Evolutionary conservation across 2,113 vertebrate species (phyloP), one percentile per base, ranked within the genome.

Genomic region (Dromas ardeola): DNA sequence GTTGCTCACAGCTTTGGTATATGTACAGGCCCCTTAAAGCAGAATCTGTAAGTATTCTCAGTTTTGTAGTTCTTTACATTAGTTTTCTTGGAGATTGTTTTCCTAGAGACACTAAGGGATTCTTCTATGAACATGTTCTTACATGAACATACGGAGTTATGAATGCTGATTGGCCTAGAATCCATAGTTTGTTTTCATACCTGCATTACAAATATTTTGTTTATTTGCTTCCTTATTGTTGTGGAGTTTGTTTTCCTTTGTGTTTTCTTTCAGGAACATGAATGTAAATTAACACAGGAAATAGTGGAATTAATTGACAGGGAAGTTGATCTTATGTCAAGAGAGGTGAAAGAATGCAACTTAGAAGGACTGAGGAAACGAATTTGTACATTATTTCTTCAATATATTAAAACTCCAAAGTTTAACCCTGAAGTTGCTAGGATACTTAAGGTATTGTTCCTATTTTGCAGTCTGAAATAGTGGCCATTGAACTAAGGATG

Each of bases 341-440:
- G 99, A 78, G 95, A 96, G 2, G 97, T 99, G 3, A 99, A 99
- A 93, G 88, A 97, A 30, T 73, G 70, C 52, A 99, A 98, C 78
- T 98, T 99, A 76, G 98, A 99, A 95, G 99, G 99, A 23, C 98
- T 99, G 81, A 98, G 99, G 83, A 98, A 98, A 97, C 99, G 99
- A 97, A 99, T 99, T 93, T 97, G 98, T 93, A 99, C 99, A 3
- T 98, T 99, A 55, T 99, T 99, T 96, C 98, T 99, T 49, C 99
- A 99, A 86, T 99, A 98, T 84, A 98, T 99, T 97, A 99, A 99
- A 98, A 99, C 91, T 52, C 99, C 99, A 2, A 92, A 97, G 12
- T 99, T 99, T 95, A 99, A 99, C 96, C 99, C 99, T 12, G 98
- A 98, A 88, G 98, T 98, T 93, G 91, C 98, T 95, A 98, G 95